Base-by-base conservation (phyloP, 30 jellyfish, hydroid and myxozoan genomes). In the Chrysaora quinquecirrha region DNA sequence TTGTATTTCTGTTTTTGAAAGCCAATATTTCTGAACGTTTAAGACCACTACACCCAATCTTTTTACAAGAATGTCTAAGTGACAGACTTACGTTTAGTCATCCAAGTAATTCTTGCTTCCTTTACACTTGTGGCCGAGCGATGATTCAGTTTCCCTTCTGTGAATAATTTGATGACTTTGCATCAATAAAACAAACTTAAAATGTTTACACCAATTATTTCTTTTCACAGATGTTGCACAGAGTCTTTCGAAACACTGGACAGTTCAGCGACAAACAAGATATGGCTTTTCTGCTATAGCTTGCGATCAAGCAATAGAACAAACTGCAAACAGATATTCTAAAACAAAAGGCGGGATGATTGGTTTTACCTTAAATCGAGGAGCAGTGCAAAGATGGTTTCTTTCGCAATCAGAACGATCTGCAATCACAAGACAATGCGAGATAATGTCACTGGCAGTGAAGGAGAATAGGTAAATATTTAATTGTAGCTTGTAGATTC, bases 221-320 rank as follows among this genome's bases (percentile, higher is more conserved):
- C 58, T 43, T 43, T 43, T 43, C 58, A 43, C 16, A 43, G 58
- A 43, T 43, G 58, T 43, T 43, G 58, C 58, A 16, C 58, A 43
- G 58, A 43, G 58, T 43, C 58, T 43, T 43, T 43, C 58, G 58
- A 43, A 43, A 43, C 58, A 43, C 58, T 43, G 58, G 58, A 43
- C 58, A 43, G 58, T 43, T 43, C 16, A 43, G 9, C 58, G 16
- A 43, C 58, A 43, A 43, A 43, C 58, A 43, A 43, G 58, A 43
- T 43, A 43, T 43, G 58, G 58, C 58, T 43, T 43, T 43, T 43
- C 58, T 43, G 58, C 58, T 43, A 43, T 43, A 43, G 58, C 58
- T 43, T 43, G 58, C 58, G 58, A 43, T 43, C 58, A 43, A 43
- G 58, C 58, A 43, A 43, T 43, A 43, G 58, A 43, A 43, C 58